Evolutionary conservation across 2,797 vertebrate genomes (phyloP).

Genomic region (Glossophaga mutica): DNA sequence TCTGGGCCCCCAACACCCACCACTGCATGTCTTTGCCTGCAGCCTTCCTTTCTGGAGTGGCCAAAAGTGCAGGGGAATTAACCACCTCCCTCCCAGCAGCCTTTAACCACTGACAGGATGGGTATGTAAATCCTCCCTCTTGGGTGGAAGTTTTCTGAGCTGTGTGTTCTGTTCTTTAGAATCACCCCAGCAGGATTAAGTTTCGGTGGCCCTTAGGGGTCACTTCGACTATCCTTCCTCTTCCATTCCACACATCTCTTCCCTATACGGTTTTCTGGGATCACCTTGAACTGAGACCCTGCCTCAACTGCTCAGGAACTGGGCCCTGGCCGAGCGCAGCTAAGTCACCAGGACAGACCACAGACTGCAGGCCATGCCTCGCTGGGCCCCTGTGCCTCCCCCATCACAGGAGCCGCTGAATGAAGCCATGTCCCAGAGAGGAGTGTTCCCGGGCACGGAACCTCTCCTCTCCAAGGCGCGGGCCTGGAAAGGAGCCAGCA

Average conservation of each 20-base stretch:
- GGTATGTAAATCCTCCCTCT: not conserved
- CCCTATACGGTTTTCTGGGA: not conserved
- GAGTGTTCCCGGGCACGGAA: not conserved
- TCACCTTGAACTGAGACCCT: not conserved
- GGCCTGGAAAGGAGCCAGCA: not conserved
- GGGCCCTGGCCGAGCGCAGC: not conserved
- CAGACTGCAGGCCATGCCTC: not conserved
- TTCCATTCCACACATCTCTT: not conserved
- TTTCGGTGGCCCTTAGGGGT: not conserved
- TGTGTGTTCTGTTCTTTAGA: not conserved
- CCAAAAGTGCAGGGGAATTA: not conserved
- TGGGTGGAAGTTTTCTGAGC: not conserved
- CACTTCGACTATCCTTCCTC: not conserved
- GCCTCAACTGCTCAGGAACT: not conserved
- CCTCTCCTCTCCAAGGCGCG: not conserved
- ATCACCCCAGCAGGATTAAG: not conserved
- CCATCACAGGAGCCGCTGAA: not conserved
- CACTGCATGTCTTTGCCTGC: not conserved
- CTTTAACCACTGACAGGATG: not conserved
- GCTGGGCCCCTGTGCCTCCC: fast-evolving
- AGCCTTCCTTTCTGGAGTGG: not conserved
- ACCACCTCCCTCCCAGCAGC: not conserved
- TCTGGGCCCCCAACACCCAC: not conserved
- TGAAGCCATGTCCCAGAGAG: not conserved
- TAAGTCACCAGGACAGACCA: not conserved